Evolutionary conservation across 1,140 invertebrate genomes (phyloP).

Genomic region (Acyrthosiphon pisum): DNA sequence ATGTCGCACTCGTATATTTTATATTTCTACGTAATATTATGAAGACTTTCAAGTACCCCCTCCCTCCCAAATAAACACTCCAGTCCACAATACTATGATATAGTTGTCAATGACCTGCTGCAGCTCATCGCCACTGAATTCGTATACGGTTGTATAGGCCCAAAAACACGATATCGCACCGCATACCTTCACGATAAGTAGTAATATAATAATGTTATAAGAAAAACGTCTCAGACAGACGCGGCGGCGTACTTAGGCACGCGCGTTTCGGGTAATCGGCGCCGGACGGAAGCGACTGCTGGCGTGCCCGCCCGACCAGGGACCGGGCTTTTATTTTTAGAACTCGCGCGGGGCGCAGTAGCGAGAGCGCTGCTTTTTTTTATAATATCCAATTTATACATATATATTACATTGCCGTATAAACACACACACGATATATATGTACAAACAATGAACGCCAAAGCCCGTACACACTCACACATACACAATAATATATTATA

Average conservation of each 20-base stretch:
- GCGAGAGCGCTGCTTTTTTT: too few relatives aligned
- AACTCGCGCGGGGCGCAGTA: neutral
- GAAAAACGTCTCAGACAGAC: neutral
- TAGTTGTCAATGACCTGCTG: neutral
- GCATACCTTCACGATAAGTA: neutral
- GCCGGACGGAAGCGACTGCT: neutral
- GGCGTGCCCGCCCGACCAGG: neutral
- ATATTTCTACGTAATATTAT: too few relatives aligned
- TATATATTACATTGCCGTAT: neutral
- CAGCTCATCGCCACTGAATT: neutral
- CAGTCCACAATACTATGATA: neutral
- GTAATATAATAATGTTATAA: neutral
- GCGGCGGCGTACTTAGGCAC: neutral
- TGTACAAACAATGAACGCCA: neutral
- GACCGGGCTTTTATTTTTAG: constrained; percentile 36
- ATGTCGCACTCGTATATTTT: too few relatives aligned
- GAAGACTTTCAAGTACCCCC: neutral
- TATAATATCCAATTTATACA: neutral
- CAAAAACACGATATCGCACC: neutral
- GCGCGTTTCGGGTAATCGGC: neutral
- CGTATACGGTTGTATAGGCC: neutral
- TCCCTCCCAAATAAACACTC: too few relatives aligned
- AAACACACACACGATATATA: neutral
- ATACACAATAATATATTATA: neutral
- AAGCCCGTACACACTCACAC: neutral